phyloP scores from a whole-genome alignment of 2,113 vertebrate genomes.

The Nannospalax galili region DNA sequence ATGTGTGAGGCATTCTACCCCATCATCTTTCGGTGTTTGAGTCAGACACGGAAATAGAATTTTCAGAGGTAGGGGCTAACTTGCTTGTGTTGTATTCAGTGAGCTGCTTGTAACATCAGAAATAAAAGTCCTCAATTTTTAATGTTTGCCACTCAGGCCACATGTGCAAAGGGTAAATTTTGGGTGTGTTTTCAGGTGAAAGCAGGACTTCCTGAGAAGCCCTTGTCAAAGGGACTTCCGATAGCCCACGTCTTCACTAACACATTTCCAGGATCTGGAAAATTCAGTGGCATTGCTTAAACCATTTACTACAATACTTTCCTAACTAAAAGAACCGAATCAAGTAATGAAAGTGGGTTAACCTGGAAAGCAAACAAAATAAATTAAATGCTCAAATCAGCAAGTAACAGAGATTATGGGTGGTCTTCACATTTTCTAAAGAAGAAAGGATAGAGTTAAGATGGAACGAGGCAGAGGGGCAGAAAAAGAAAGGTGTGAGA shows the following conservation, averaged over 20 bases:
- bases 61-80: slow-evolving; percentile 43
- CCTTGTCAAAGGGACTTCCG: slow-evolving; percentile 72
- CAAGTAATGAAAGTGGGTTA: slow-evolving; percentile 34
- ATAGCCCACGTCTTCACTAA: slow-evolving; percentile 70
- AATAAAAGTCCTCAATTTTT: slow-evolving; percentile 77
- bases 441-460: slow-evolving; percentile 25
- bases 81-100: slow-evolving; percentile 76
- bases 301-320: slow-evolving; percentile 58
- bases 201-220: slow-evolving; percentile 80
- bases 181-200: slow-evolving; percentile 70
- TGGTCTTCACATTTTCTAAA: slow-evolving; percentile 19
- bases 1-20: slow-evolving; percentile 79
- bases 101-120: slow-evolving; percentile 76
- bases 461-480: background rate
- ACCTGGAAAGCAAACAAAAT: slow-evolving; percentile 53
- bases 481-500: slow-evolving; percentile 15
- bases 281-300: slow-evolving; percentile 64
- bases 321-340: slow-evolving; percentile 71
- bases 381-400: slow-evolving; percentile 64
- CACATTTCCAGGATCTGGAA: slow-evolving; percentile 72
- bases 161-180: slow-evolving; percentile 82
- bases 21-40: slow-evolving; percentile 79
- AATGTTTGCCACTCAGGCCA: slow-evolving; percentile 83
- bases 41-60: slow-evolving; percentile 78
- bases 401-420: slow-evolving; percentile 53